Percentiles rank a stretch among this genome's conserved stretches.
phyloP scores from a whole-genome alignment of 2,113 vertebrate species.

The Sigmodon hispidus region DNA sequence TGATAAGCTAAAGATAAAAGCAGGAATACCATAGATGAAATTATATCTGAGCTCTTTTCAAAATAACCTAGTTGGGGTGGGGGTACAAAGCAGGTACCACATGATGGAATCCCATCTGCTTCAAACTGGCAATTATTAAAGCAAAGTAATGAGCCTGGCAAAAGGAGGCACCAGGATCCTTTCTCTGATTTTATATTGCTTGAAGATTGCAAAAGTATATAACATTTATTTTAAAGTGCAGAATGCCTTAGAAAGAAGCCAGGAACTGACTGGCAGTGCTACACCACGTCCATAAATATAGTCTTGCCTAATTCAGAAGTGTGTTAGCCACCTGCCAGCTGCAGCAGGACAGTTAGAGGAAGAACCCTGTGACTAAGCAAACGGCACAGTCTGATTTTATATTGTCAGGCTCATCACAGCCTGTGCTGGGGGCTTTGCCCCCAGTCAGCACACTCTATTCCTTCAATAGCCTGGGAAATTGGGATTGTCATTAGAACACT shows the following conservation, averaged over 20 bases:
- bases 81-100: neutral
- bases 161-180: neutral
- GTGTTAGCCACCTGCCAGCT: slow-evolving; percentile 1
- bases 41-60: neutral
- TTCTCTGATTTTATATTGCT: neutral
- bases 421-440: neutral
- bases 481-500: neutral
- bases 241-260: slow-evolving; percentile 14
- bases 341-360: neutral
- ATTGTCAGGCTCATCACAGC: neutral
- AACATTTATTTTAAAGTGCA: slow-evolving; percentile 25
- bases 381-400: rapidly evolving
- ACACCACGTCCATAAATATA: slow-evolving; percentile 12
- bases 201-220: slow-evolving; percentile 6
- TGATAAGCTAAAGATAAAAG: neutral
- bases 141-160: too few relatives aligned
- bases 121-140: too few relatives aligned
- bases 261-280: neutral
- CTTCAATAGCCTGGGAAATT: neutral
- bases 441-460: neutral
- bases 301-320: slow-evolving; percentile 41
- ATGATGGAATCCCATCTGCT: neutral
- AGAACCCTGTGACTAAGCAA: neutral
- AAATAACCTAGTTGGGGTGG: neutral
- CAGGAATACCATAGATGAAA: neutral